Evolutionary conservation across 1,140 invertebrate species (phyloP).

Genomic region (Mylabris phalerata): DNA sequence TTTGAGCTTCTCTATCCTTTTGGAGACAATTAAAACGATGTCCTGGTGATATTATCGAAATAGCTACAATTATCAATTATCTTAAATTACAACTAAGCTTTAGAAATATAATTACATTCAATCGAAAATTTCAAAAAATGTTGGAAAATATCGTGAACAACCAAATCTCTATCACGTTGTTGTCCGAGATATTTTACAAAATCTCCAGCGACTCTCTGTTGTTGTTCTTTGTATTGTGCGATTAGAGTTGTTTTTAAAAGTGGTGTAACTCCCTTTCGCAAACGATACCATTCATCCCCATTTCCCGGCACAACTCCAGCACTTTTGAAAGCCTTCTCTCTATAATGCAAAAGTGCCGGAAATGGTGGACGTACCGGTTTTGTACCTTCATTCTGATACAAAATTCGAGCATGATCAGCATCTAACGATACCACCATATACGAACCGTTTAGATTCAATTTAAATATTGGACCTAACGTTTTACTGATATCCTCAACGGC

Average conservation of each 20-base stretch:
- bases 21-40: conserved; percentile 30
- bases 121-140: conserved; percentile 39
- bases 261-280: conserved; percentile 32
- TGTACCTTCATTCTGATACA: conserved; percentile 39
- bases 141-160: conserved; percentile 31
- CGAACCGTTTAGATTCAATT: conserved; percentile 33
- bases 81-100: conserved; percentile 1
- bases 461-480: conserved; percentile 38
- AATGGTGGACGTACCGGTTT: conserved; percentile 37
- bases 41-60: conserved; percentile 40
- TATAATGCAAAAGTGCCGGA: conserved; percentile 35
- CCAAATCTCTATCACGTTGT: conserved; percentile 21
- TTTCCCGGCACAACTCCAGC: conserved; percentile 41
- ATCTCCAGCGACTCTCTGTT: conserved; percentile 31
- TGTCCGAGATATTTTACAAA: conserved; percentile 35
- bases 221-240: conserved; percentile 26
- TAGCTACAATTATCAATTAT: conserved; percentile 30
- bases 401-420: conserved; percentile 35
- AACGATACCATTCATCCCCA: conserved; percentile 41
- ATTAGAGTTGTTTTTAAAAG: conserved; percentile 33
- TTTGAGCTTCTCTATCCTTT: conserved; percentile 13
- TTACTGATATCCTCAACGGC: conserved; percentile 36
- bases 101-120: conserved; percentile 31
- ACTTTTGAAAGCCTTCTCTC: conserved; percentile 34
- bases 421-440: conserved; percentile 37